Percentiles rank a stretch among this genome's conserved stretches.
These are phyloP conservation scores for Austrofundulus limnaeus DNA, from an alignment of 2,113 vertebrate species.

Conservation along the genomic window DNA sequence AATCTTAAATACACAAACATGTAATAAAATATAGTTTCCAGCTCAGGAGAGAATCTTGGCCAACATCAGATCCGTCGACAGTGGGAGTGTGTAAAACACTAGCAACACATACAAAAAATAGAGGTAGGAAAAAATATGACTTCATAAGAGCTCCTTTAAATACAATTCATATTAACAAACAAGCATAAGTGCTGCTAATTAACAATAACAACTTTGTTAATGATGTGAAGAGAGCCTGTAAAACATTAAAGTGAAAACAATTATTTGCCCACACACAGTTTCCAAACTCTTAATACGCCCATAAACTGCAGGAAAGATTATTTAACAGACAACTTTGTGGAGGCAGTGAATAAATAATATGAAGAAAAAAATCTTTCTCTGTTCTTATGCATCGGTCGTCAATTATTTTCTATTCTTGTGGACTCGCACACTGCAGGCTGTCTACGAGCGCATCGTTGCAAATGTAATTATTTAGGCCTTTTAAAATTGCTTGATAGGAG, in stretches of 20 bases:
- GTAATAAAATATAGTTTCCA: neutral
- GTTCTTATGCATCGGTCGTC: slow-evolving; percentile 4
- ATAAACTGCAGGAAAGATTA: slow-evolving; percentile 1
- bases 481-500: slow-evolving; percentile 69
- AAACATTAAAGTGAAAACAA: neutral
- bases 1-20: neutral
- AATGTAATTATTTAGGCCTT: slow-evolving; percentile 49
- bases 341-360: slow-evolving; percentile 1
- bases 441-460: slow-evolving; percentile 18
- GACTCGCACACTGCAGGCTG: neutral
- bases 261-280: neutral
- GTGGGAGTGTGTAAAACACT: neutral
- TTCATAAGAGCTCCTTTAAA: neutral
- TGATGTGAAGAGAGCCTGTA: neutral
- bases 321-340: slow-evolving; percentile 1
- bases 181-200: neutral
- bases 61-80: neutral
- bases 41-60: neutral
- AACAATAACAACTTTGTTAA: neutral
- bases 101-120: neutral
- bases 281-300: neutral
- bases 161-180: neutral
- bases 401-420: slow-evolving; percentile 10
- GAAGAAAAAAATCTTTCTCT: neutral
- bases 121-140: neutral